These are phyloP conservation scores for Sebastes umbrosus DNA, from an alignment of 2,797 vertebrate genomes.

Conservation along the genomic window DNA sequence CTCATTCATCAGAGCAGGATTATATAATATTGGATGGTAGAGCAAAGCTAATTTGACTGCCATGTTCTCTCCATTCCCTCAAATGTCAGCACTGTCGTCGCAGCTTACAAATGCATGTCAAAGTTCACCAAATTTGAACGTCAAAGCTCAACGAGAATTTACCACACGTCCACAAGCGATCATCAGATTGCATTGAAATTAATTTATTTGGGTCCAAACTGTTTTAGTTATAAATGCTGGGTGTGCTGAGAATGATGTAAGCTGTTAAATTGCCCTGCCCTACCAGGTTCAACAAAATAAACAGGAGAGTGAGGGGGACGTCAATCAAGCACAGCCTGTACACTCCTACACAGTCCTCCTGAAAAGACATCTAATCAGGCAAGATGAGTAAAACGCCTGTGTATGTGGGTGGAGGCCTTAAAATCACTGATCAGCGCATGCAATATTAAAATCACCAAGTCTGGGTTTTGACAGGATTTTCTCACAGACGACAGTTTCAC, in stretches of 20 bases:
- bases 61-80: not conserved
- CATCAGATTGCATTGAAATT: not conserved
- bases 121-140: not conserved
- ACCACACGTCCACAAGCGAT: not conserved
- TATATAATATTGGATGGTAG: not conserved
- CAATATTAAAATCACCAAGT: not conserved
- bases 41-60: not conserved
- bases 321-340: conserved; percentile 7
- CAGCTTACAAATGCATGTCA: not conserved
- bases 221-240: not conserved
- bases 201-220: not conserved
- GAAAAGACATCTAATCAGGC: not conserved
- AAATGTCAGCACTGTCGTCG: not conserved
- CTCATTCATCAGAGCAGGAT: not conserved
- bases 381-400: not conserved
- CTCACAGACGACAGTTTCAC: not conserved
- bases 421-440: not conserved
- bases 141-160: not conserved
- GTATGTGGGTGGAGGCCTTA: not conserved
- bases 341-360: not conserved
- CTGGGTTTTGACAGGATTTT: not conserved
- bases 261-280: not conserved
- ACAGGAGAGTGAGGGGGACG: not conserved
- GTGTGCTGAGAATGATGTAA: not conserved
- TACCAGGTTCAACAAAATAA: not conserved